phyloP scores from a whole-genome alignment of 2,888 invertebrate species.

The Cynaeus angustus region DNA sequence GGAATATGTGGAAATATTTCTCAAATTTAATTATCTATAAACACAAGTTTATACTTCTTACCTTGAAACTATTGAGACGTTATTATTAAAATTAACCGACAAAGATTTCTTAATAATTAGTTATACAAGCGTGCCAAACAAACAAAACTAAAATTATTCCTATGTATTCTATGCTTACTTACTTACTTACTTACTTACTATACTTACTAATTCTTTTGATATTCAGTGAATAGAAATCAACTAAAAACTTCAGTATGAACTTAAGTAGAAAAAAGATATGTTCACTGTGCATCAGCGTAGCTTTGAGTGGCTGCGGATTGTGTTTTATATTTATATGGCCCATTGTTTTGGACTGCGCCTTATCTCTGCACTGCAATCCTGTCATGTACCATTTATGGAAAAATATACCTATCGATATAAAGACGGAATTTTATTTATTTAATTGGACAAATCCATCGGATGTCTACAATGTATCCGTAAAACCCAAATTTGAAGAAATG shows the following conservation, averaged over 20 bases:
- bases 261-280: not conserved
- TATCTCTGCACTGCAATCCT: not conserved
- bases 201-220: not conserved
- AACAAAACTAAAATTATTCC: too few relatives aligned
- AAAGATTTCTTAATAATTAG: too few relatives aligned
- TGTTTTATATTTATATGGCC: not conserved
- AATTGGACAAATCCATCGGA: constrained; percentile 73
- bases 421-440: constrained; percentile 61
- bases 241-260: not conserved
- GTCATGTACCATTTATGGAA: not conserved
- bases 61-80: too few relatives aligned
- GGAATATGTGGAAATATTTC: too few relatives aligned
- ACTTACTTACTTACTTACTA: too few relatives aligned
- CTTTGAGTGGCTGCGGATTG: not conserved
- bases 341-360: not conserved
- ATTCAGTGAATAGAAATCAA: not conserved
- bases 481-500: constrained; percentile 74
- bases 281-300: not conserved
- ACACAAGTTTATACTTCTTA: too few relatives aligned
- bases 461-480: constrained; percentile 71
- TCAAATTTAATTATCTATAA: too few relatives aligned
- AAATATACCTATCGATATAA: not conserved
- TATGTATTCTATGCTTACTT: too few relatives aligned
- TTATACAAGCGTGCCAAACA: too few relatives aligned
- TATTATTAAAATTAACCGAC: too few relatives aligned